Percentiles rank a stretch among this genome's conserved stretches.
Evolutionary conservation across 2,797 vertebrate genomes (phyloP).

Genomic region (Microctenopoma lineatum): DNA sequence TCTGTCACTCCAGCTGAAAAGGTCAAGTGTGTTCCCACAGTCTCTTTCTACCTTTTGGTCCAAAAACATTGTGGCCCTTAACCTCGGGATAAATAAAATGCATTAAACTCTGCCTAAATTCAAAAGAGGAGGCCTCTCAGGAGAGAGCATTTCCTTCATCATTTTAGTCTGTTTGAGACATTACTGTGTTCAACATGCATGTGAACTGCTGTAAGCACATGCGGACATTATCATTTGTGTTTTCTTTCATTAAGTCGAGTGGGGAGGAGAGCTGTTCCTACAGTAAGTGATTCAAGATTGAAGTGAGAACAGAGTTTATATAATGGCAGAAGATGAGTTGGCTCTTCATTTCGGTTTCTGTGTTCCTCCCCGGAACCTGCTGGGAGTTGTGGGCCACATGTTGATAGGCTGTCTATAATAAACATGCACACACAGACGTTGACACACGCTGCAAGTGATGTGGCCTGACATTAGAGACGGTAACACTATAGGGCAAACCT

Average conservation of each 20-base stretch:
- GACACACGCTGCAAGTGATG: slow-evolving; percentile 83
- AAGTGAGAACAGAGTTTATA: slow-evolving; percentile 43
- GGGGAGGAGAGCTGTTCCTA: slow-evolving; percentile 20
- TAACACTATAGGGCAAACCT: slow-evolving; percentile 89
- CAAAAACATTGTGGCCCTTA: slow-evolving; percentile 41
- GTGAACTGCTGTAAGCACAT: neutral
- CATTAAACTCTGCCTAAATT: slow-evolving; percentile 10
- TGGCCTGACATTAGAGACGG: slow-evolving; percentile 82
- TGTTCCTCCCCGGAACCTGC: slow-evolving; percentile 47
- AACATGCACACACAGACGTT: slow-evolving; percentile 26
- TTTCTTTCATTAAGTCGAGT: slow-evolving; percentile 23
- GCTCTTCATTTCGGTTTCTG: slow-evolving; percentile 41
- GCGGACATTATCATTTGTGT: neutral
- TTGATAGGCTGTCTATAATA: slow-evolving; percentile 49
- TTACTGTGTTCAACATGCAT: neutral
- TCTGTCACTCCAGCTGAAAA: slow-evolving; percentile 81
- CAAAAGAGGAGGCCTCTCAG: neutral
- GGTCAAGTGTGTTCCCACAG: slow-evolving; percentile 76
- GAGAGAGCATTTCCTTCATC: neutral
- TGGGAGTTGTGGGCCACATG: slow-evolving; percentile 59
- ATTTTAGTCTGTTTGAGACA: neutral
- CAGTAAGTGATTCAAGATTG: slow-evolving; percentile 49
- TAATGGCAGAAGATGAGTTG: slow-evolving; percentile 26
- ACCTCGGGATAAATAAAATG: slow-evolving; percentile 39
- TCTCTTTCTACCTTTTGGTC: slow-evolving; percentile 53